Conservation (phyloP, 2,888 invertebrate species). For the Villa cingulata region DNA sequence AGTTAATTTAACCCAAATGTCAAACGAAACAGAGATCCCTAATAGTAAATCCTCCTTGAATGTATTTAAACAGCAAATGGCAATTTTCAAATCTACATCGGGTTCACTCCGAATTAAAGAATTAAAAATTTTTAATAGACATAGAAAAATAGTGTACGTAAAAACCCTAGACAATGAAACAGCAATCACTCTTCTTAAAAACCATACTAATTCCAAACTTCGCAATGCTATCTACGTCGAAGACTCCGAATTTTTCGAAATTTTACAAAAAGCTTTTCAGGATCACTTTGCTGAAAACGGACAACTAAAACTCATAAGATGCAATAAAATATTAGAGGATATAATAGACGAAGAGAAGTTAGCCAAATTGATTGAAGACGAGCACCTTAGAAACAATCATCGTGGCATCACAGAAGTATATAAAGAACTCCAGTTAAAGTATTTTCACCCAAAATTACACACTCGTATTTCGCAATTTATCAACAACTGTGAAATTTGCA, state of each 20-base stretch:
- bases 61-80: background rate
- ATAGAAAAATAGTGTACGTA: too few species aligned
- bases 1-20: background rate
- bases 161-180: constrained; percentile 2
- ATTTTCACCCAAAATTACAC: too few species aligned
- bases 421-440: too few species aligned
- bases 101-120: background rate
- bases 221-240: constrained; percentile 6
- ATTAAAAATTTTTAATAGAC: constrained; percentile 5
- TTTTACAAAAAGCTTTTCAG: too few species aligned
- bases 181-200: constrained; percentile 6
- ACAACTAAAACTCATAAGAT: too few species aligned
- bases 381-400: background rate
- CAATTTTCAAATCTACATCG: background rate
- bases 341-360: background rate
- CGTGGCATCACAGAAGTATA: too few species aligned
- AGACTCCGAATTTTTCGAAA: too few species aligned
- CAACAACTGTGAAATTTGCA: too few species aligned
- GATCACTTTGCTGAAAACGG: background rate
- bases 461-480: too few species aligned
- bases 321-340: too few species aligned
- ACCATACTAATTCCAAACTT: constrained; percentile 6
- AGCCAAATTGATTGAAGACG: too few species aligned
- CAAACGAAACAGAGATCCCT: background rate
- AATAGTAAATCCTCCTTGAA: too few species aligned